These are phyloP conservation scores for Neoscelio sp. DNA, from an alignment of 2,888 invertebrate genomes.

Conservation along the genomic window DNA sequence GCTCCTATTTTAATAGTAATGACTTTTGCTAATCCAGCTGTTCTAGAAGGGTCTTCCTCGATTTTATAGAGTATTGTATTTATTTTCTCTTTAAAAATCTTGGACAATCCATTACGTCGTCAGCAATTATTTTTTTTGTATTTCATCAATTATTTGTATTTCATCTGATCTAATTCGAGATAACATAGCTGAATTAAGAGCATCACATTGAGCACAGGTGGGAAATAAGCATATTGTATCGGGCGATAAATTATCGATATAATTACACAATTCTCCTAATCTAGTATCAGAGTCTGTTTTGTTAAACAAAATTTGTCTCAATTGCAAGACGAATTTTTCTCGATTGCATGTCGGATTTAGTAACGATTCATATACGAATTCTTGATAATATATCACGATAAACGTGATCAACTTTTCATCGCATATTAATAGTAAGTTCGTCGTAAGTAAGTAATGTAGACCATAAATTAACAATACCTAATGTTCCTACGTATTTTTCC, in stretches of 20 bases:
- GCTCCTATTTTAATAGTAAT: constrained; percentile 17
- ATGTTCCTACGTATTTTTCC: constrained; percentile 69
- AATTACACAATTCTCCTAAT: constrained; percentile 38
- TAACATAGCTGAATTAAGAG: constrained; percentile 28
- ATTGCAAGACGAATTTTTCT: constrained; percentile 31
- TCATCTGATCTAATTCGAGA: constrained; percentile 58
- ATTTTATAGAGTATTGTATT: too few relatives aligned
- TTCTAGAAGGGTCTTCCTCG: constrained; percentile 66
- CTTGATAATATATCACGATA: constrained; percentile 70
- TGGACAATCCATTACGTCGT: too few relatives aligned
- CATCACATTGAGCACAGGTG: constrained; percentile 69
- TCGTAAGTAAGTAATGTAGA: constrained; percentile 72
- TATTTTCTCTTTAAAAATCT: too few relatives aligned
- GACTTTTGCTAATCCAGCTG: constrained; percentile 69
- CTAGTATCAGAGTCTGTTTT: not conserved
- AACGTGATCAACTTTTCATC: constrained; percentile 68
- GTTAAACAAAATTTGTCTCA: constrained; percentile 14
- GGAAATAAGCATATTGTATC: constrained; percentile 73
- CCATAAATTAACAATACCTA: constrained; percentile 72
- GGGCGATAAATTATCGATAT: constrained; percentile 20
- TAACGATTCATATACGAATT: constrained; percentile 49
- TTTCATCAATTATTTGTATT: too few relatives aligned
- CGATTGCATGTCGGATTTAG: constrained; percentile 23
- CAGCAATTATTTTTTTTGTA: too few relatives aligned
- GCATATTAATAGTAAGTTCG: constrained; percentile 75